Evolutionary conservation across 2,888 invertebrate genomes (phyloP).

Genomic region (Amiota mariae): DNA sequence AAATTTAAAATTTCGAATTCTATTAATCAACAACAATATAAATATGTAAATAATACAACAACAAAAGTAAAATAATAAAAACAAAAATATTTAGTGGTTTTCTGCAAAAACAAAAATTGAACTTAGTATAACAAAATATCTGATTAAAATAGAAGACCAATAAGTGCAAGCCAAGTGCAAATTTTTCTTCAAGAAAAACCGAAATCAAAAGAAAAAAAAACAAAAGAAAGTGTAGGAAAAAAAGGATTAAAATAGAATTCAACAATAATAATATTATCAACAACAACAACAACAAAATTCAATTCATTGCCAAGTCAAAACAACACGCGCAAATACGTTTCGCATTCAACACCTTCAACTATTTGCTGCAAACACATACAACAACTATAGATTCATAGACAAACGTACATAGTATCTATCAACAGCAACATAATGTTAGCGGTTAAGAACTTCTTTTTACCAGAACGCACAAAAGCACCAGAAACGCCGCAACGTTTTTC

Average conservation of each 20-base stretch:
- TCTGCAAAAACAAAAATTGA: slow-evolving; percentile 19
- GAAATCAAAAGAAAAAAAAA: slow-evolving; percentile 42
- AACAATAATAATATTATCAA: slow-evolving; percentile 27
- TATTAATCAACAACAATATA: background rate
- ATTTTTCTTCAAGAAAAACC: slow-evolving; percentile 36
- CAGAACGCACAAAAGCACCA: slow-evolving; percentile 75
- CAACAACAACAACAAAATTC: slow-evolving; percentile 43
- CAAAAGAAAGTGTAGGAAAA: slow-evolving; percentile 32
- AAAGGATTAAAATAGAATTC: slow-evolving; percentile 49
- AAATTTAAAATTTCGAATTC: too few relatives aligned
- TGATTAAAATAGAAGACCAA: slow-evolving; percentile 54
- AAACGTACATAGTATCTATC: background rate
- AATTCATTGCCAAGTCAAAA: slow-evolving; percentile 59
- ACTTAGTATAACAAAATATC: slow-evolving; percentile 42
- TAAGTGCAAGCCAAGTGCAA: slow-evolving; percentile 46
- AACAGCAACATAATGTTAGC: slow-evolving; percentile 76
- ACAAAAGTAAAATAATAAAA: slow-evolving; percentile 31
- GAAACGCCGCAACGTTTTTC: slow-evolving; percentile 77
- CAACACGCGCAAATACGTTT: slow-evolving; percentile 21
- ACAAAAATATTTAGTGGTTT: background rate
- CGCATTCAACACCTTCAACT: background rate
- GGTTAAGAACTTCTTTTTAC: slow-evolving; percentile 84
- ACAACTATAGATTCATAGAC: slow-evolving; percentile 16
- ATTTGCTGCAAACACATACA: slow-evolving; percentile 29
- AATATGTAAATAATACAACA: slow-evolving; percentile 29